Base-by-base conservation (phyloP, 2,113 vertebrate species). In the Ailurus styani region DNA sequence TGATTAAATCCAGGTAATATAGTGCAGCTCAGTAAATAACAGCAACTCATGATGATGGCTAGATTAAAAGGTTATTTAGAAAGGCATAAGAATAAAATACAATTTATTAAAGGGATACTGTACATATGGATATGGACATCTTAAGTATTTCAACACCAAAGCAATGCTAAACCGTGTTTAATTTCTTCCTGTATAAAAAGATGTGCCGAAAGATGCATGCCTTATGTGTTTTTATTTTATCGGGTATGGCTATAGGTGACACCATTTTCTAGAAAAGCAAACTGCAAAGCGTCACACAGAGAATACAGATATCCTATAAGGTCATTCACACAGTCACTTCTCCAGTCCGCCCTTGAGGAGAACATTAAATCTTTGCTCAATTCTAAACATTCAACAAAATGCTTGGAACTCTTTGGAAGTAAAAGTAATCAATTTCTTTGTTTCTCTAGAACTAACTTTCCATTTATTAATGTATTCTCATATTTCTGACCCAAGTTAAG, bases 61-160 rank as follows among this genome's bases (percentile, higher is more conserved):
- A 93, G 50, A 88, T 47, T 89, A 95, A 95, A 52, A 83, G 89
- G 90, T 81, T 96, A 18, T 97, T 83, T 92, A 97, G 98, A 86
- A 93, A 95, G 89, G 90, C 86, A 1, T 98, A 98, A 98, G 98
- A 99, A 99, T 95, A 98, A 98, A 99, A 98, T 98, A 83, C 60
- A 96, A 93, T 99, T 99, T 99, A 99, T 99, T 99, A 96, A 96
- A 96, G 96, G 98, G 90, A 87, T 98, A 94, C 50, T 81, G 70
- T 97, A 98, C 98, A 98, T 94, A 98, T 96, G 91, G 95, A 97
- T 89, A 98, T 64, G 97, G 96, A 92, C 79, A 96, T 84, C 82
- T 91, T 93, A 97, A 97, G 96, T 97, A 93, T 90, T 95, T 97
- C 7, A 91, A 93, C 87, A 97, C 86, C 64, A 95, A 57, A 81